Conservation (phyloP, 2,797 vertebrate genomes). For the Dermochelys coriacea region DNA sequence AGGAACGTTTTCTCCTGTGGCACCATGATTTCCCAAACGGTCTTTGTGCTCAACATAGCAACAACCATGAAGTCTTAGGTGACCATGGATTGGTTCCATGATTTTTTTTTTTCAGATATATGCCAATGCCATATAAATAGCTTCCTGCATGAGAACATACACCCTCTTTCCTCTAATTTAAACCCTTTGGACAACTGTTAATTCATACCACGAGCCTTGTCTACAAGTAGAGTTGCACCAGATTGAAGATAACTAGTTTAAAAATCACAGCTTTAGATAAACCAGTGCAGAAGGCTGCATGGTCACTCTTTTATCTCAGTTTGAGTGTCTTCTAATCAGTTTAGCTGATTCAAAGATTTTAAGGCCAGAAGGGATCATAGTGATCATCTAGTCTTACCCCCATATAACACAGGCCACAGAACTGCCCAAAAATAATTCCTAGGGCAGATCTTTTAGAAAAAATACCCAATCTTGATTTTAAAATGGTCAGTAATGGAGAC, state of each 20-base stretch:
- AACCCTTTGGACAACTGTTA: neutral
- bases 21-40: neutral
- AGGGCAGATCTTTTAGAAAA: too few relatives aligned
- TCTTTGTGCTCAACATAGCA: neutral
- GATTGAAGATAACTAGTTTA: too few relatives aligned
- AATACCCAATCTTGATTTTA: too few relatives aligned
- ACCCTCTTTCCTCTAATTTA: neutral
- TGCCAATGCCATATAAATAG: neutral
- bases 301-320: too few relatives aligned
- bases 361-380: too few relatives aligned
- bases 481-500: neutral
- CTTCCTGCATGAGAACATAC: neutral
- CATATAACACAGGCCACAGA: too few relatives aligned
- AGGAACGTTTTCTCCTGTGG: neutral
- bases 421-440: too few relatives aligned
- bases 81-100: neutral
- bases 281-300: neutral
- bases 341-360: too few relatives aligned
- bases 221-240: neutral
- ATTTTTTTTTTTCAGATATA: neutral
- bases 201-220: neutral
- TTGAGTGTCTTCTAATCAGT: too few relatives aligned
- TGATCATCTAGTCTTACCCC: too few relatives aligned
- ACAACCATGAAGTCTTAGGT: fast-evolving
- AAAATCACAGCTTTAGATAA: too few relatives aligned